Conservation (phyloP, 2,113 vertebrate species). For the Catharus fuscescens region DNA sequence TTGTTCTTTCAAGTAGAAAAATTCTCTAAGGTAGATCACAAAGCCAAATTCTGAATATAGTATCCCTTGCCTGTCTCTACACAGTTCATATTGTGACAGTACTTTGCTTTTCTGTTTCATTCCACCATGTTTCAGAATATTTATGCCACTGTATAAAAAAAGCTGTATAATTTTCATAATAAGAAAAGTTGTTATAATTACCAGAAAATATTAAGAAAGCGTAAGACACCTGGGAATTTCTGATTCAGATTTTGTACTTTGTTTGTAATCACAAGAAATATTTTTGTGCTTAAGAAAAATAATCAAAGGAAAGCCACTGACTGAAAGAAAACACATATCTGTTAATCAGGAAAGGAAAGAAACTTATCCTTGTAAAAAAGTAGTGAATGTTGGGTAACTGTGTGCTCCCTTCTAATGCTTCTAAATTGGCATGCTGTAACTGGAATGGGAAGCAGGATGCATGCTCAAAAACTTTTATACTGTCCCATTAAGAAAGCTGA, state of each 20-base stretch:
- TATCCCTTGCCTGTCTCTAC: not conserved
- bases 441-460: not conserved
- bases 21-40: not conserved
- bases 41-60: constrained; percentile 16
- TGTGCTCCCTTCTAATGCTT: not conserved
- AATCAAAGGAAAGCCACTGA: constrained; percentile 51
- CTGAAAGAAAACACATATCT: not conserved
- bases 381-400: not conserved
- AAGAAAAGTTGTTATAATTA: constrained; percentile 67
- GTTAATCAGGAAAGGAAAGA: not conserved
- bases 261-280: constrained; percentile 51
- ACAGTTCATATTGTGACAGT: constrained; percentile 28
- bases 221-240: constrained; percentile 53
- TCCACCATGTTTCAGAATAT: constrained; percentile 65
- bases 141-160: constrained; percentile 59
- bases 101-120: constrained; percentile 53
- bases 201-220: constrained; percentile 68
- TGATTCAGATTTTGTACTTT: constrained; percentile 59
- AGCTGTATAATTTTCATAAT: constrained; percentile 61
- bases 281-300: constrained; percentile 38
- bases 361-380: not conserved
- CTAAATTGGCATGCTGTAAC: not conserved
- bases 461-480: not conserved
- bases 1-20: not conserved
- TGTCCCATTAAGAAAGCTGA: not conserved